Evolutionary conservation across 1,140 invertebrate genomes (phyloP), one percentile per base, ranked within the genome.

Genomic region (Tribolium madens): DNA sequence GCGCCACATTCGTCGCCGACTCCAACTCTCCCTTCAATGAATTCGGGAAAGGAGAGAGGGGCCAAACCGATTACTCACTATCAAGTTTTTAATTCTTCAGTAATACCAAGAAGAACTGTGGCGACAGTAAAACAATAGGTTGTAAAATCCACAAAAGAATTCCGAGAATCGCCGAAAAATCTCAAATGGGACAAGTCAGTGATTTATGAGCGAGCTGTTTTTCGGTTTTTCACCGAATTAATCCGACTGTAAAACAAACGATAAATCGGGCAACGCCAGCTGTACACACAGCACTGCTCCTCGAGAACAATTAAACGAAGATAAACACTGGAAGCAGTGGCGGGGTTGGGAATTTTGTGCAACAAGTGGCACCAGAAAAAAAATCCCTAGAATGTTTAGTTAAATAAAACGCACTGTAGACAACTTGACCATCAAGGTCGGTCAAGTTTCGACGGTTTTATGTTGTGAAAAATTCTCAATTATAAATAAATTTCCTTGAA

Each of bases 1-100:
- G 77, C 77, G 77, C 77, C 77, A 78, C 47, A 70, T 71, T 31
- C 64, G 77, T 72, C 77, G 77, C 77, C 73, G 26, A 13, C 48
- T 53, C 72, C 31, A 26, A 53, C 53, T 47, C 53, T 15, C 53
- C 53, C 73, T n/a, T 12, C 17, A 53, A 17, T 48, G 69, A 47
- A 21, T 48, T 52, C 53, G 53, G 26, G 21, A 60, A 60, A 17
- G 21, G 6, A 26, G 18, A 26, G 21, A 26, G 18, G 53, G 53
- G 53, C 53, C 10, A 26, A 60, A 26, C 53, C 53, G 17, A 60
- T 60, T 60, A 60, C 53, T 60, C 53, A 60, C 50, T 15, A n/a
- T 4, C 53, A 14, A 14, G 6, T 15, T 17, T 13, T 52, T 13
- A 15, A 52, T 52, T 15, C 12, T 15, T 12, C 12, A 17, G 12